Evolutionary conservation across 2,113 vertebrate genomes (phyloP).

Genomic region (Mobula birostris): DNA sequence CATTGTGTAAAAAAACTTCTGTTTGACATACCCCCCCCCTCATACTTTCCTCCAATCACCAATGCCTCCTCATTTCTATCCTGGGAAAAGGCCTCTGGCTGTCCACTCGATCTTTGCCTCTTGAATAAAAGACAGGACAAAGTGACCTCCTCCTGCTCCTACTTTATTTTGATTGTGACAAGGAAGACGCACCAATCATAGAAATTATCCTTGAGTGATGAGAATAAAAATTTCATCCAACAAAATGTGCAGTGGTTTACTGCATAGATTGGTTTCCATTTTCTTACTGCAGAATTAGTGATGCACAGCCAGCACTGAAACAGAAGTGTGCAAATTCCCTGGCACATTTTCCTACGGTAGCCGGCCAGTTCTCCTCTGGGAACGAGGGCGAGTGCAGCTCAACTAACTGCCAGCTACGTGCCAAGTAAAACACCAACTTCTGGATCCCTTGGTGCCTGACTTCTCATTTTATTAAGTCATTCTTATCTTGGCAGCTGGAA

Average conservation of each 20-base stretch:
- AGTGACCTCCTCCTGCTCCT: no score
- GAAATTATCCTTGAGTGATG: no score
- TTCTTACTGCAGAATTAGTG: background rate
- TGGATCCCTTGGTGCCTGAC: background rate
- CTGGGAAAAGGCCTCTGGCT: no score
- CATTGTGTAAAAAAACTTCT: no score
- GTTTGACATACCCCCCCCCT: no score
- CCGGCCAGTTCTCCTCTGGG: background rate
- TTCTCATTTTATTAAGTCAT: background rate
- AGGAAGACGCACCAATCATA: no score
- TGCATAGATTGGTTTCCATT: background rate
- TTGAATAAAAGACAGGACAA: no score
- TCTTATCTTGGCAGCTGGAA: slow-evolving; percentile 1
- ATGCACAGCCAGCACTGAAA: background rate
- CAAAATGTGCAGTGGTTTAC: background rate
- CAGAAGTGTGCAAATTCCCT: background rate
- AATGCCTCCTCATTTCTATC: no score
- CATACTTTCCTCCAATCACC: no score
- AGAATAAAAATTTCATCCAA: background rate
- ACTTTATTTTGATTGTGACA: no score
- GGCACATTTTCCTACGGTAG: background rate
- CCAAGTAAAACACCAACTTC: slow-evolving; percentile 14
- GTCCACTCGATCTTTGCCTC: no score
- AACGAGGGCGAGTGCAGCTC: background rate
- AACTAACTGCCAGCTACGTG: background rate